Conservation (phyloP, 2,113 vertebrate species). For the Tyrannus savana region DNA sequence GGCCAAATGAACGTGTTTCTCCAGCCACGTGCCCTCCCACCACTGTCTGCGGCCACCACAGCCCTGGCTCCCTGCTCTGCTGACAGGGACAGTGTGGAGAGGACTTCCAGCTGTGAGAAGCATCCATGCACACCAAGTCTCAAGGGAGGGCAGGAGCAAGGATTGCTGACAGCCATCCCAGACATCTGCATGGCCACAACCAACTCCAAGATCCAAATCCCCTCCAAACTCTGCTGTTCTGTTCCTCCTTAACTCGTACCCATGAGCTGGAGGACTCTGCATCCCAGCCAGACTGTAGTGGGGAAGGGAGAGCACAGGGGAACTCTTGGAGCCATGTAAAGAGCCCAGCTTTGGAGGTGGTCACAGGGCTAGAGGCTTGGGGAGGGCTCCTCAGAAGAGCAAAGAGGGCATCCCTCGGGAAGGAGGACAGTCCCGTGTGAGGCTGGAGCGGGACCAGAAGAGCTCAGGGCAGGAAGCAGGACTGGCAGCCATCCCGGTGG, state of each 20-base stretch:
- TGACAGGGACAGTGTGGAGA: not conserved
- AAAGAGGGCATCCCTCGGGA: not conserved
- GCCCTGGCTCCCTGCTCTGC: not conserved
- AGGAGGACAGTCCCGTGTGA: fast-evolving
- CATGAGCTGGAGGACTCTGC: fast-evolving
- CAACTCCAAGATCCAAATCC: not conserved
- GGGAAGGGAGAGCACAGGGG: not conserved
- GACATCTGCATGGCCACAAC: fast-evolving
- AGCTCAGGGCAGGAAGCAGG: not conserved
- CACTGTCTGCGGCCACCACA: not conserved
- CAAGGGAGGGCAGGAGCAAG: not conserved
- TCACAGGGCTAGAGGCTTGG: not conserved
- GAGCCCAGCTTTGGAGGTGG: not conserved
- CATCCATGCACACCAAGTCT: not conserved
- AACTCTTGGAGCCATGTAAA: fast-evolving
- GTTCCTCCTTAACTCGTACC: not conserved
- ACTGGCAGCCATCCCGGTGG: not conserved
- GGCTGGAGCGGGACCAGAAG: not conserved
- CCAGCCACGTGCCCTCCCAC: not conserved
- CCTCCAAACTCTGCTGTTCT: not conserved
- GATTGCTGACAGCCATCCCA: not conserved
- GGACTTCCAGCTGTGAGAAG: not conserved
- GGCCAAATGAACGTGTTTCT: not conserved
- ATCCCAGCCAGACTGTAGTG: fast-evolving
- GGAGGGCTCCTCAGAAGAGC: not conserved